These are phyloP conservation scores for Rhabdophis nuchalis DNA, from an alignment of 2,797 vertebrate species.

Conservation along the genomic window DNA sequence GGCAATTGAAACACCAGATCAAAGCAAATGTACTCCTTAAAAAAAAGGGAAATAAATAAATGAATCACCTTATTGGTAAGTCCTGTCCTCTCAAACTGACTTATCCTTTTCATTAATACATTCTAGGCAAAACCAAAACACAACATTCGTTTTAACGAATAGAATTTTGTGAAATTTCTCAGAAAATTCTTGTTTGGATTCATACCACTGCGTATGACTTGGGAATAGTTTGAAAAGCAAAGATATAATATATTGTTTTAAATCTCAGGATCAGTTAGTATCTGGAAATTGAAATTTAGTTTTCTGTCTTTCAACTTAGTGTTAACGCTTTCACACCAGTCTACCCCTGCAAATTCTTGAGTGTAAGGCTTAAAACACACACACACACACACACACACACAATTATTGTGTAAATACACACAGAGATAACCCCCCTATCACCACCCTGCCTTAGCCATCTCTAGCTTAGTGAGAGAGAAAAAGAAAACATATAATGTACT, in stretches of 20 bases:
- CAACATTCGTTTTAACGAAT: constrained; percentile 38
- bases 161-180: constrained; percentile 46
- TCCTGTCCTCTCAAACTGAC: background rate
- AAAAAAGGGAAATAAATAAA: background rate
- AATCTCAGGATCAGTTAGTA: background rate
- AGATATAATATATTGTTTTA: background rate
- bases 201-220: constrained; percentile 45
- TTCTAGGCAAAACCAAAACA: constrained; percentile 17
- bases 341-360: constrained; percentile 10
- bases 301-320: constrained; percentile 42
- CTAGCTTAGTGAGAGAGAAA: fast-evolving
- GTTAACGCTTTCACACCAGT: constrained; percentile 8
- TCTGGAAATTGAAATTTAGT: constrained; percentile 24
- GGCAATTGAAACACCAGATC: constrained; percentile 22
- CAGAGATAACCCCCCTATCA: background rate
- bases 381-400: background rate
- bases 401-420: too few species aligned
- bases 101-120: constrained; percentile 36
- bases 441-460: background rate
- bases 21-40: constrained; percentile 29
- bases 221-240: constrained; percentile 12
- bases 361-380: constrained; percentile 18
- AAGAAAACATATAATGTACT: constrained; percentile 35
- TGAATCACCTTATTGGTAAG: background rate
- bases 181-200: constrained; percentile 25